Evolutionary conservation across 2,113 vertebrate species (phyloP).

Genomic region (Gasterosteus aculeatus): DNA sequence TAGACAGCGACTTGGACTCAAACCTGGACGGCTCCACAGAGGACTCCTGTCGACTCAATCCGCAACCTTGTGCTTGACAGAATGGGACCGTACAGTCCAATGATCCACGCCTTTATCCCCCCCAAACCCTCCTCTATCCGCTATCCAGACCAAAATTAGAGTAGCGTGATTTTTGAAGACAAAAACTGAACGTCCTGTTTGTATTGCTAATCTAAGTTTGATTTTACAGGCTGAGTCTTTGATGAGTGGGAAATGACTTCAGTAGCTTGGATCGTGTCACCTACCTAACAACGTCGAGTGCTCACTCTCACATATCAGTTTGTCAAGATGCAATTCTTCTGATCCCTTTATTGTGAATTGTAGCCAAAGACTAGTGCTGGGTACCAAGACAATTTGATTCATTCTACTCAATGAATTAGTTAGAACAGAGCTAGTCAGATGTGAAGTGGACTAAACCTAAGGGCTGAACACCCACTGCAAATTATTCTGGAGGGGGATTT

Average conservation of each 20-base stretch:
- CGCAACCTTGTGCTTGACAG: not conserved
- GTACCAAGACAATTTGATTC: conserved; percentile 24
- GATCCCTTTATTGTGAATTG: conserved; percentile 66
- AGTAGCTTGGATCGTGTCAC: conserved; percentile 1
- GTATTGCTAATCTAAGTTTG: not conserved
- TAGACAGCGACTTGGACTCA: conserved; percentile 13
- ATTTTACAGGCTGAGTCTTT: not conserved
- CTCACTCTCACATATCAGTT: conserved; percentile 66
- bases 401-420: conserved; percentile 19
- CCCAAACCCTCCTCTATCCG: not conserved
- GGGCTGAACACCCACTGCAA: conserved; percentile 61
- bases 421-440: conserved; percentile 23
- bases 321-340: conserved; percentile 50
- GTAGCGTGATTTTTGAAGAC: not conserved
- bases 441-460: conserved; percentile 36
- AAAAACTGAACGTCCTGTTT: not conserved
- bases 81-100: not conserved
- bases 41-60: not conserved
- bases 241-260: not conserved
- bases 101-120: not conserved
- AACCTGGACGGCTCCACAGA: not conserved
- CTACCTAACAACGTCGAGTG: conserved; percentile 10
- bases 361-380: conserved; percentile 70
- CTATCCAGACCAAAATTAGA: not conserved
- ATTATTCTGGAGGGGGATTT: conserved; percentile 22